phyloP scores from a whole-genome alignment of 35 echinoderm and acorn worm species.

The Patiria miniata region DNA sequence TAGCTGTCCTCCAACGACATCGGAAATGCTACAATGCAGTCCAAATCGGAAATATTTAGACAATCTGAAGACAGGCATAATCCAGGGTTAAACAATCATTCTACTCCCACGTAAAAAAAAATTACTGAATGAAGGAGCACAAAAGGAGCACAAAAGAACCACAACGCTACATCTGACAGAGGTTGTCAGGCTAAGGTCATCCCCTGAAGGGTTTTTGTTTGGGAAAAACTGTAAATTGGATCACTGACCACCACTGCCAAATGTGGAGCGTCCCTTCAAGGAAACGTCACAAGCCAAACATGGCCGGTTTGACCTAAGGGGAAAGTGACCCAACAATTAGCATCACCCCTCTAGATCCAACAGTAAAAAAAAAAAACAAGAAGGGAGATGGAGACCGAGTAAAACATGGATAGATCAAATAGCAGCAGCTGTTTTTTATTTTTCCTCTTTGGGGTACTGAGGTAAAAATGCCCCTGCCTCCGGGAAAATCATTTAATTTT shows the following conservation, averaged over 20 bases:
- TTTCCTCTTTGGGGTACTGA: not conserved
- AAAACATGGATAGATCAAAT: no score
- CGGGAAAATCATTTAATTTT: not conserved
- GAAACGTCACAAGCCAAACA: not conserved
- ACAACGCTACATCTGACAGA: no score
- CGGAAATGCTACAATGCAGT: no score
- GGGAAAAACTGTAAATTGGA: not conserved
- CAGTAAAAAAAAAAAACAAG: not conserved
- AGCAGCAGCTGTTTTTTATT: not conserved
- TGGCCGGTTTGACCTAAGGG: not conserved
- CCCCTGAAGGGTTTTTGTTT: not conserved
- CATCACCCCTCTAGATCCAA: not conserved
- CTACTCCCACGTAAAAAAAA: no score
- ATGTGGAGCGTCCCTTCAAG: not conserved
- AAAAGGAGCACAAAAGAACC: no score
- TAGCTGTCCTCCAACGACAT: no score
- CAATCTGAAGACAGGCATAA: no score
- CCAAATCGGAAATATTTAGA: no score
- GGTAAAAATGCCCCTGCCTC: not conserved
- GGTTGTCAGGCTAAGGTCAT: not conserved
- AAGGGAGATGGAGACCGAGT: not conserved
- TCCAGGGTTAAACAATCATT: no score
- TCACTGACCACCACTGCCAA: not conserved
- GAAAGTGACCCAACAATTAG: conserved; percentile 12
- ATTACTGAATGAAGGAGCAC: no score